Evolutionary conservation across 2,888 invertebrate genomes (phyloP).

Genomic region (Acronicta alni): DNA sequence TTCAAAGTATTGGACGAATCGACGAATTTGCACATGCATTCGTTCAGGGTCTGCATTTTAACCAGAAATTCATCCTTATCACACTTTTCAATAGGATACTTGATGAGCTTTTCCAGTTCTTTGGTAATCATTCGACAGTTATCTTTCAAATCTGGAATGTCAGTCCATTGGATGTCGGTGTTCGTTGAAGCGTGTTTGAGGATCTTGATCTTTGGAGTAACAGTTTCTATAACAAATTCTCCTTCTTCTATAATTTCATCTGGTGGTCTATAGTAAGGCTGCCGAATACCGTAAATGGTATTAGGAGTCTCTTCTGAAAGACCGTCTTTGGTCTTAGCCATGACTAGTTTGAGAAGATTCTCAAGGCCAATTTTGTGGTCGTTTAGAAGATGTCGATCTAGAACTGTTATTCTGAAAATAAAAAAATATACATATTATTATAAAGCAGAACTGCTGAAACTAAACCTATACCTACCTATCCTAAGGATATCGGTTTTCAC

Average conservation of each 20-base stretch:
- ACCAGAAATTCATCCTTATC: conserved; percentile 68
- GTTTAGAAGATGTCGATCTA: conserved; percentile 81
- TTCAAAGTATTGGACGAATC: conserved; percentile 80
- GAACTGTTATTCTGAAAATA: conserved; percentile 78
- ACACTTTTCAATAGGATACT: conserved; percentile 56
- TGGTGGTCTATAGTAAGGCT: conserved; percentile 73
- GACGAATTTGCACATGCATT: conserved; percentile 82
- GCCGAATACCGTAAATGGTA: conserved; percentile 61
- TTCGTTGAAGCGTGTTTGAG: conserved; percentile 75
- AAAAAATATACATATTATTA: no score
- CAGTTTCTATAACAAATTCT: conserved; percentile 79
- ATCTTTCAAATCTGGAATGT: conserved; percentile 69
- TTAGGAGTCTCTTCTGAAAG: conserved; percentile 62
- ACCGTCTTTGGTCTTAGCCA: conserved; percentile 82
- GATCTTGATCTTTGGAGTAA: conserved; percentile 77
- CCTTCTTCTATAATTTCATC: conserved; percentile 75
- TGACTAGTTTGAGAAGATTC: conserved; percentile 77
- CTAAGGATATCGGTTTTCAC: no score
- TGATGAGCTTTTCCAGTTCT: conserved; percentile 72
- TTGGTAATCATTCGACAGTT: conserved; percentile 67
- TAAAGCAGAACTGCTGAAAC: no score
- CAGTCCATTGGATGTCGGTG: conserved; percentile 72
- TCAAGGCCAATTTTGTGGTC: conserved; percentile 82
- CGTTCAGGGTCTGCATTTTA: conserved; percentile 80
- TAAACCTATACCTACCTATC: no score